Base-by-base conservation (phyloP, 2,113 vertebrate genomes). In the Mobula birostris region DNA sequence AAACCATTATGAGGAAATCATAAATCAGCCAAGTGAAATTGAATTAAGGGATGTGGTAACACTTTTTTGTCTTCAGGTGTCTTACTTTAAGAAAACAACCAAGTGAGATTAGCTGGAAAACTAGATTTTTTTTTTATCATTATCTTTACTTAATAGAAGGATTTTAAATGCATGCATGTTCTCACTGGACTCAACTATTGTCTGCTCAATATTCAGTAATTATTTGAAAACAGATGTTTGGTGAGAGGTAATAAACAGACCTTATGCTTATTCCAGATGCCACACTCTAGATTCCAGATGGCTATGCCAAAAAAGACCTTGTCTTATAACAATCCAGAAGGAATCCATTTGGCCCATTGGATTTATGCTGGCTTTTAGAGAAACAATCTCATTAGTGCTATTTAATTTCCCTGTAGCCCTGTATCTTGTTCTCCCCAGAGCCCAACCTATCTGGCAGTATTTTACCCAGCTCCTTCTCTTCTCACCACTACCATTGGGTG, bases 211-310 rank as follows among this genome's bases (percentile, higher is more conserved):
- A n/a, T n/a, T 90, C 61, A 32, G 85, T 88, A 66, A 90, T 90
- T 32, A 32, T 90, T 90, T 66, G 12, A 90, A 90, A 66, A 66
- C 61, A 68, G 61, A 90, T 68, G 85, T 63, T 21, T 5, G 63
- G 9, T 90, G n/a, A 66, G 66, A 68, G 85, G 85, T 90, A 68
- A 66, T 63, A 68, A 63, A 87, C 63, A 61, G 83, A 83, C 29
- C 58, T 88, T 88, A n/a, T 88, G 58, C 27, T 32, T 88, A 32
- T 88, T 88, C 29, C 61, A 90, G 85, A 32, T 88, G 85, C 61
- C 32, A 32, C 15, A 32, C 21, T 74, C 72, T 15, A 74, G 17
- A 5, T 24, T 74, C 17, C 72, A 74, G 72, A 74, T 24, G 19
- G 15, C 21, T 4, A 74, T 74, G 72, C 21, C 72, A 74, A 24